Evolutionary conservation across 2,113 vertebrate species (phyloP).

Genomic region (Laticauda colubrina): DNA sequence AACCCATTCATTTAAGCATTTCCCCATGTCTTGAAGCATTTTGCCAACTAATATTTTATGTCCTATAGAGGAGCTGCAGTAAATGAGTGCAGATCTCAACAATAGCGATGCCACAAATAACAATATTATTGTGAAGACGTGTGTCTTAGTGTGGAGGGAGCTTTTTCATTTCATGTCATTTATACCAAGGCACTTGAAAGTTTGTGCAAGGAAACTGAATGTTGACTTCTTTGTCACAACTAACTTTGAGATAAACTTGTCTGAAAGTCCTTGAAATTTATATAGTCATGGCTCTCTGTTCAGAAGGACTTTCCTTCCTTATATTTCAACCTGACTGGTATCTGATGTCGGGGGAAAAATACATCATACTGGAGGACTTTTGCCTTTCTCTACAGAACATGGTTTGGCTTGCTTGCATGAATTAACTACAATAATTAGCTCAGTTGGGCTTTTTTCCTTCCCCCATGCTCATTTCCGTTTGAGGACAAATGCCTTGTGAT

Average conservation of each 20-base stretch:
- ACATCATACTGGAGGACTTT: not conserved
- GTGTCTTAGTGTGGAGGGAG: not conserved
- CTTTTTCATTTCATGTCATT: not conserved
- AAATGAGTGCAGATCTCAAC: not conserved
- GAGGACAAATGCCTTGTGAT: not conserved
- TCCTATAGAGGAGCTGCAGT: not conserved
- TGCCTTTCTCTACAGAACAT: not conserved
- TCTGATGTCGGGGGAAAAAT: not conserved
- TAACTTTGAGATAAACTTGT: not conserved
- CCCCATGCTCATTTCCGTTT: not conserved
- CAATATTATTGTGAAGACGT: not conserved
- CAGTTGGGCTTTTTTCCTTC: too few relatives aligned
- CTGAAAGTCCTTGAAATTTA: not conserved
- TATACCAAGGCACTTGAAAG: not conserved
- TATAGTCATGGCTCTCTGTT: not conserved
- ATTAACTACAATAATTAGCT: not conserved
- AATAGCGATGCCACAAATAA: not conserved
- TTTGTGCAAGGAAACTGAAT: not conserved
- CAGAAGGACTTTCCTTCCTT: not conserved
- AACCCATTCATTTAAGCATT: not conserved
- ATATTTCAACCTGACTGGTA: not conserved
- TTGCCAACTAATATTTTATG: conserved; percentile 14
- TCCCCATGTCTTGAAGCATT: not conserved
- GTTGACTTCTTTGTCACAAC: not conserved
- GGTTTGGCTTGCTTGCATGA: not conserved